Conservation (phyloP, 2,888 invertebrate species). For the Lydus trimaculatus region DNA sequence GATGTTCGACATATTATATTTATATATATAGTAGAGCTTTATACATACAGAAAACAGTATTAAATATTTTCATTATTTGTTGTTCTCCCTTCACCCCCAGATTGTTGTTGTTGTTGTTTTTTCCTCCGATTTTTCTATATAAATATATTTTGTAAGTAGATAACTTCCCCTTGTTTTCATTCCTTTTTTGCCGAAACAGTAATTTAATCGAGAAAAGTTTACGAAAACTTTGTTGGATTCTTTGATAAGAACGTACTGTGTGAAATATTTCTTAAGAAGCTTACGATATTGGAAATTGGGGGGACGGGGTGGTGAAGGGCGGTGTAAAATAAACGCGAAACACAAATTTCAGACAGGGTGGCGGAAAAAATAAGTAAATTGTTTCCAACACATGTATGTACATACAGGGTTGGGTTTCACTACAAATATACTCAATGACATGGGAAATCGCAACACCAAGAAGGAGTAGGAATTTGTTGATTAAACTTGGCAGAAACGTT, state of each 20-base stretch:
- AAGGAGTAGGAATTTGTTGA: no score
- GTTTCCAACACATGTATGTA: not conserved
- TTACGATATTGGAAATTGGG: constrained; percentile 1
- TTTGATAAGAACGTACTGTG: constrained; percentile 6
- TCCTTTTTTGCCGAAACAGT: not conserved
- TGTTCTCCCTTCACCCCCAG: no score
- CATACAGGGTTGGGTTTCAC: no score
- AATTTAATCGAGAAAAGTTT: constrained; percentile 21
- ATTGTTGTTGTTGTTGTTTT: no score
- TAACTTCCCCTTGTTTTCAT: not conserved
- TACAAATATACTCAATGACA: no score
- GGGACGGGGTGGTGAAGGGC: not conserved
- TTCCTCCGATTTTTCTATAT: not conserved
- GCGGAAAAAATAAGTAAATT: not conserved
- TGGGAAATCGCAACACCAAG: no score
- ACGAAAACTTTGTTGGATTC: constrained; percentile 19
- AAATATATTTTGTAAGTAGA: constrained; percentile 1
- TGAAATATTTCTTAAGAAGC: constrained; percentile 8
- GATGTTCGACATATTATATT: constrained; percentile 28
- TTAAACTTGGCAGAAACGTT: no score
- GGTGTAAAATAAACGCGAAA: not conserved
- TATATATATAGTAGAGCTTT: not conserved
- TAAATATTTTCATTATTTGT: constrained; percentile 39
- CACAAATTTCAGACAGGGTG: not conserved
- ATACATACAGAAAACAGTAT: constrained; percentile 38